Percentiles rank a stretch among this genome's conserved stretches.
Evolutionary conservation across 2,888 invertebrate genomes (phyloP).

Genomic region (Uropetala carovei): DNA sequence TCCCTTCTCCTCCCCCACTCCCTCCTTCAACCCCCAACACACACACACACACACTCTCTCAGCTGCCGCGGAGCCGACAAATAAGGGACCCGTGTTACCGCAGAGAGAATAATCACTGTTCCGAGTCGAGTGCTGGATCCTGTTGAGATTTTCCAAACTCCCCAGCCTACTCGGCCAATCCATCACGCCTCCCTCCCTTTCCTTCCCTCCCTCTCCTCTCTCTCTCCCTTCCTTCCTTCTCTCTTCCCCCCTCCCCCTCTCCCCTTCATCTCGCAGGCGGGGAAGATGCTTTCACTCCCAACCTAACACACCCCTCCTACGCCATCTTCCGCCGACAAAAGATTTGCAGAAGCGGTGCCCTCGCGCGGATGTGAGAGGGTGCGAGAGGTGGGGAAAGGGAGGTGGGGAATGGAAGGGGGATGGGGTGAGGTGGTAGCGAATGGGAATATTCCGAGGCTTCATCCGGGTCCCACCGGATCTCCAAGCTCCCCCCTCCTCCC

Average conservation of each 20-base stretch:
- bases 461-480: slow-evolving; percentile 58
- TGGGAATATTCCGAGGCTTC: slow-evolving; percentile 66
- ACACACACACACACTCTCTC: not conserved
- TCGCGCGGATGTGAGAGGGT: slow-evolving; percentile 52
- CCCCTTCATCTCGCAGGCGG: not conserved
- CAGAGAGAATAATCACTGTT: slow-evolving; percentile 64
- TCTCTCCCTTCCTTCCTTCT: not conserved
- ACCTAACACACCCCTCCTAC: not conserved
- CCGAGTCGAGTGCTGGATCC: slow-evolving; percentile 75
- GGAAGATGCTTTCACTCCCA: not conserved
- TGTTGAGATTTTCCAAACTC: slow-evolving; percentile 77
- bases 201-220: not conserved
- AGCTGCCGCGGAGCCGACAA: slow-evolving; percentile 43
- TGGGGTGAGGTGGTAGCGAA: slow-evolving; percentile 52
- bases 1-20: not conserved
- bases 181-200: slow-evolving; percentile 72
- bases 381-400: slow-evolving; percentile 66
- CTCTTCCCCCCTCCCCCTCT: not conserved
- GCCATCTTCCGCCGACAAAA: slow-evolving; percentile 72
- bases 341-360: slow-evolving; percentile 70
- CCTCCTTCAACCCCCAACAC: not conserved
- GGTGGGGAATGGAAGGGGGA: not conserved
- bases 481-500: slow-evolving; percentile 41
- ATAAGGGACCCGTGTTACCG: slow-evolving; percentile 60
- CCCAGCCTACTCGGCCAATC: slow-evolving; percentile 77